phyloP scores from a whole-genome alignment of 2,797 vertebrate species.

The Pangasius djambal region DNA sequence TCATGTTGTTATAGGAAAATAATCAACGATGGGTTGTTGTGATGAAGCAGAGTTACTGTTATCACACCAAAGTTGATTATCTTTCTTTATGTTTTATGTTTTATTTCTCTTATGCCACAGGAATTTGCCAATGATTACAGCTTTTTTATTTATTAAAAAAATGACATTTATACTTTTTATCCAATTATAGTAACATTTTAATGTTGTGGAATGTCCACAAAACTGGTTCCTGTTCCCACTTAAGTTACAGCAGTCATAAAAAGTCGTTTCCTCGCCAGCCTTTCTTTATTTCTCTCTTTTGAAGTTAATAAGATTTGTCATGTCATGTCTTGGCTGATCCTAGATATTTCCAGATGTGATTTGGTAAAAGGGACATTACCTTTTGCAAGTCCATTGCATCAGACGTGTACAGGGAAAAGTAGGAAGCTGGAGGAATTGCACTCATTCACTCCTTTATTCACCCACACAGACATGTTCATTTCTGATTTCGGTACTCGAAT shows the following conservation, averaged over 20 bases:
- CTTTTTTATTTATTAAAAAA: background rate
- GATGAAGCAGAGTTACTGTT: background rate
- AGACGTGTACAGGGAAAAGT: slow-evolving; percentile 19
- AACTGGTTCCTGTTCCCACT: background rate
- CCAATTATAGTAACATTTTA: background rate
- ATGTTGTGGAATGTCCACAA: background rate
- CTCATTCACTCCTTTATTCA: background rate
- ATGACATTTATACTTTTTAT: background rate
- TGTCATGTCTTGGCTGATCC: background rate
- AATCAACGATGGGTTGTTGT: background rate
- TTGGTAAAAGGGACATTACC: background rate
- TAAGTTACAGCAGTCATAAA: background rate
- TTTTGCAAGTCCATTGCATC: slow-evolving; percentile 31
- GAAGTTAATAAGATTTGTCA: no score
- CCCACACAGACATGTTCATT: slow-evolving; percentile 29
- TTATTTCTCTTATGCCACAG: background rate
- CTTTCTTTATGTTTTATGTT: background rate
- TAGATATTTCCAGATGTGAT: background rate
- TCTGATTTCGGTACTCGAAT: slow-evolving; percentile 10
- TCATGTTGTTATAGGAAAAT: background rate
- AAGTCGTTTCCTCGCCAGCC: background rate
- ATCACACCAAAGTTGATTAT: background rate
- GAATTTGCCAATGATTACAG: background rate
- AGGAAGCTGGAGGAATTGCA: background rate
- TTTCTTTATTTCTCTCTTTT: background rate